These are phyloP conservation scores for Hycleus cichorii DNA, from an alignment of 1,140 invertebrate genomes.

Conservation along the genomic window DNA sequence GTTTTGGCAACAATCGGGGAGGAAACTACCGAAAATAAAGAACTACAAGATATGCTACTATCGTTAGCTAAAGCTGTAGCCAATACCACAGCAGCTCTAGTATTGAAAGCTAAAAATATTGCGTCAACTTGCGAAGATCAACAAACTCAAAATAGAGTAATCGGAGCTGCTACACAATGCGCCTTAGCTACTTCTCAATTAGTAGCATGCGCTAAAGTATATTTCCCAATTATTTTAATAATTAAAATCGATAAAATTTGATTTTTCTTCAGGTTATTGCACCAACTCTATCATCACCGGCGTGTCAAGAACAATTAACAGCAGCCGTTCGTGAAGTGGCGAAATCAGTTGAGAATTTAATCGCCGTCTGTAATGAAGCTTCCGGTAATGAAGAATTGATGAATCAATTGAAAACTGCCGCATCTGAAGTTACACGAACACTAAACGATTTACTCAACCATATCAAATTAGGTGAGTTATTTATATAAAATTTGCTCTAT, in stretches of 20 bases:
- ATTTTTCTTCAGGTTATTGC: conserved; percentile 57
- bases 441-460: conserved; percentile 87
- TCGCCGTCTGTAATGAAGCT: conserved; percentile 70
- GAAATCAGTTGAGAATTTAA: conserved; percentile 84
- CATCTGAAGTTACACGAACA: conserved; percentile 80
- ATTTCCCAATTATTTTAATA: too few species aligned
- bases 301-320: conserved; percentile 90
- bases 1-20: conserved; percentile 94
- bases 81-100: conserved; percentile 90
- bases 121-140: conserved; percentile 78
- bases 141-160: conserved; percentile 77
- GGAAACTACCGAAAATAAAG: conserved; percentile 70
- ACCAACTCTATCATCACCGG: conserved; percentile 77
- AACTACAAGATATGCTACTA: conserved; percentile 76
- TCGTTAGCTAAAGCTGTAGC: conserved; percentile 92
- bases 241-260: background rate
- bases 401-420: conserved; percentile 75
- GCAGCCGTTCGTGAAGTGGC: conserved; percentile 90
- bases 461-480: conserved; percentile 55
- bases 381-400: conserved; percentile 58
- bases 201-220: conserved; percentile 45
- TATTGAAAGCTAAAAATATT: conserved; percentile 90
- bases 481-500: background rate
- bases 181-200: conserved; percentile 95
- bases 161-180: conserved; percentile 91